These are phyloP conservation scores for Saturnia pavonia DNA, from an alignment of 2,888 invertebrate species.

Conservation along the genomic window DNA sequence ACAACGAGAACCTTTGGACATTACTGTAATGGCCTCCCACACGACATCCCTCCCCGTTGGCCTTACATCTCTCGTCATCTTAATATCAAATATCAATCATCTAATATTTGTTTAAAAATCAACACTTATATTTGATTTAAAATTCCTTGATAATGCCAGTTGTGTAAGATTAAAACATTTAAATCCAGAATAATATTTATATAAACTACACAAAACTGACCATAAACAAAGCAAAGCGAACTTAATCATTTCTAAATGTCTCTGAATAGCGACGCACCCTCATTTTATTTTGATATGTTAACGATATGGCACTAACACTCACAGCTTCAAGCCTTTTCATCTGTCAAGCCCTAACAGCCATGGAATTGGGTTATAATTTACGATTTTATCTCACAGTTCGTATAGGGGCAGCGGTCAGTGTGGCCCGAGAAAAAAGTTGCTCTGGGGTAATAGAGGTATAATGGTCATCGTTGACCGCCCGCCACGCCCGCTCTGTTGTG, in stretches of 20 bases:
- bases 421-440: slow-evolving; percentile 67
- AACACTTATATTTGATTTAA: neutral
- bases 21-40: slow-evolving; percentile 53
- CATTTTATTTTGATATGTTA: slow-evolving; percentile 72
- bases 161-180: neutral
- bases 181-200: neutral
- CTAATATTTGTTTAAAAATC: neutral
- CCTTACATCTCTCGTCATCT: neutral
- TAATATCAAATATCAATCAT: neutral
- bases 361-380: slow-evolving; percentile 82
- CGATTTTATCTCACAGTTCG: slow-evolving; percentile 78
- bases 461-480: slow-evolving; percentile 65
- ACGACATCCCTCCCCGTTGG: slow-evolving; percentile 25
- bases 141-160: neutral
- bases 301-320: slow-evolving; percentile 69
- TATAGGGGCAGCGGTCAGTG: slow-evolving; percentile 77
- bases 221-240: slow-evolving; percentile 12
- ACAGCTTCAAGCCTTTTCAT: slow-evolving; percentile 77
- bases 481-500: slow-evolving; percentile 73
- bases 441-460: slow-evolving; percentile 61
- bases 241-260: slow-evolving; percentile 66
- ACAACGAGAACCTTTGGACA: slow-evolving; percentile 43
- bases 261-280: slow-evolving; percentile 61
- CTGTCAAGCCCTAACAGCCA: slow-evolving; percentile 78
- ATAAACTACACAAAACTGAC: slow-evolving; percentile 4